These are phyloP conservation scores for Enoplosus armatus DNA, from an alignment of 2,797 vertebrate genomes.

Conservation along the genomic window DNA sequence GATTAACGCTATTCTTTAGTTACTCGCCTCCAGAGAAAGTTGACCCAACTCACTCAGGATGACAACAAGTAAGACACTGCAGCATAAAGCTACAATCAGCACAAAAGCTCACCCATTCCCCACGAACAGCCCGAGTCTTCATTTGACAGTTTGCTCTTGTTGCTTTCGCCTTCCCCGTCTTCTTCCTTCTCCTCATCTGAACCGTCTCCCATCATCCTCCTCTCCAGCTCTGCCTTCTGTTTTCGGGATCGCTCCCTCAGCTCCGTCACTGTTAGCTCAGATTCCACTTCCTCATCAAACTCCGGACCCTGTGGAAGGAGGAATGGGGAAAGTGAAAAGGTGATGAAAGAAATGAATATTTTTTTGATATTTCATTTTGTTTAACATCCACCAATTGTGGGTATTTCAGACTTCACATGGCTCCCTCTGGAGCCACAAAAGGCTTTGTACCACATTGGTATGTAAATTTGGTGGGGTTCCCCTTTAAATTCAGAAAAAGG, in stretches of 20 bases:
- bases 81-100: background rate
- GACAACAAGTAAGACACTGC: background rate
- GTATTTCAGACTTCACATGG: background rate
- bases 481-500: no score
- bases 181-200: conserved; percentile 83
- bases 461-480: no score
- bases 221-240: conserved; percentile 90
- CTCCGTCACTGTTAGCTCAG: conserved; percentile 93
- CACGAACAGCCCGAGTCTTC: conserved; percentile 92
- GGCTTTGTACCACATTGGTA: no score
- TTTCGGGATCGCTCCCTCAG: conserved; percentile 89
- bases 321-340: no score
- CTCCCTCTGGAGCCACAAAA: no score
- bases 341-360: background rate
- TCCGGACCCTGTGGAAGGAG: conserved; percentile 90
- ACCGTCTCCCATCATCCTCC: conserved; percentile 93
- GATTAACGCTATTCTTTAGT: background rate
- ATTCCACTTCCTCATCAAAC: conserved; percentile 94
- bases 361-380: background rate
- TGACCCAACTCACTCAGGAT: background rate
- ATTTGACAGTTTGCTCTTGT: conserved; percentile 69
- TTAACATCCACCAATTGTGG: background rate
- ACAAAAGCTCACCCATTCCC: conserved; percentile 92
- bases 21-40: background rate
- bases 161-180: conserved; percentile 48